Conservation (phyloP, 1,140 invertebrate genomes). For the Apis mellifera region DNA sequence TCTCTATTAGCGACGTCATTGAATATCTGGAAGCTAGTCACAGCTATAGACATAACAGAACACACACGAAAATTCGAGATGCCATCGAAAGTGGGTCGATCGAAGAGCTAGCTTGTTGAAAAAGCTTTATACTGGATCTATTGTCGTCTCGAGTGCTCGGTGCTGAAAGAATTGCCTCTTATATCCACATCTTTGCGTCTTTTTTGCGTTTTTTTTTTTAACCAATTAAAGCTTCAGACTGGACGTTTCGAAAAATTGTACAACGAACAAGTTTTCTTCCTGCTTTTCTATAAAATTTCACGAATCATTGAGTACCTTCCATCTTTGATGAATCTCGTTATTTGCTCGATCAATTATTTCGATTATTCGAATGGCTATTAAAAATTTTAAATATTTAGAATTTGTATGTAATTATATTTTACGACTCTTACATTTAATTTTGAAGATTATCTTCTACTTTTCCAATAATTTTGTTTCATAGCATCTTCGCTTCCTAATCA, state of each 20-base stretch:
- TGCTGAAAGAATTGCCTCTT: constrained; percentile 56
- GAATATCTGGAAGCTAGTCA: neutral
- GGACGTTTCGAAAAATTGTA: constrained; percentile 24
- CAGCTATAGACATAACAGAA: neutral
- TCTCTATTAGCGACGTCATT: neutral
- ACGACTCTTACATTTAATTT: too few species aligned
- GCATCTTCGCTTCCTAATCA: too few species aligned
- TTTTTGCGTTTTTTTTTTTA: constrained; percentile 34
- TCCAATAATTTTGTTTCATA: too few species aligned
- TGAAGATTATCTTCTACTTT: too few species aligned
- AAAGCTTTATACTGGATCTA: constrained; percentile 52
- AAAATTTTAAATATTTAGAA: too few species aligned
- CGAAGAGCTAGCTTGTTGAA: constrained; percentile 53
- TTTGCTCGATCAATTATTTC: neutral
- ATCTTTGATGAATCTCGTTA: constrained; percentile 1
- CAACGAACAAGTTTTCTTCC: constrained; percentile 51
- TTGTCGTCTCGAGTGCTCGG: constrained; percentile 53
- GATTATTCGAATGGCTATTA: neutral
- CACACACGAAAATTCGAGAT: constrained; percentile 51
- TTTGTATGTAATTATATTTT: too few species aligned
- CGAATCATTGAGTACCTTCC: constrained; percentile 36
- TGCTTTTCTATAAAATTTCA: constrained; percentile 41
- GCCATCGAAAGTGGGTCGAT: constrained; percentile 60
- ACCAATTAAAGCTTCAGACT: constrained; percentile 55
- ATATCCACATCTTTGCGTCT: neutral